Evolutionary conservation across 2,113 vertebrate species (phyloP).

Genomic region (Plotosus lineatus): DNA sequence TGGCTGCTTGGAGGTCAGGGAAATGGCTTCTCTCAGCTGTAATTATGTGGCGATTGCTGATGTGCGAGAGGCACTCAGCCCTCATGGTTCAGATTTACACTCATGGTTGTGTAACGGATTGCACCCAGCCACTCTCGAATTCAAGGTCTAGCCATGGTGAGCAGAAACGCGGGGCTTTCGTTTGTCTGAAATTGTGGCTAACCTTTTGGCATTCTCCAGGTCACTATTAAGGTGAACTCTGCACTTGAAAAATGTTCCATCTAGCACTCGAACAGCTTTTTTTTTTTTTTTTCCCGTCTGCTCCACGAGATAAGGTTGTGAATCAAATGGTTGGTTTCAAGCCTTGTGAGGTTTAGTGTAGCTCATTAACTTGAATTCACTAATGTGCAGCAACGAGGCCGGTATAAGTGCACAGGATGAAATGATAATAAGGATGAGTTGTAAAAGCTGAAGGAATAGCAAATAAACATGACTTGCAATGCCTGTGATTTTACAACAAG

Average conservation of each 20-base stretch:
- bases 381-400: neutral
- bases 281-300: too few relatives aligned
- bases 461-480: neutral
- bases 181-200: constrained; percentile 4
- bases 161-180: neutral
- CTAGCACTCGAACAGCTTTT: neutral
- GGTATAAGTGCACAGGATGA: neutral
- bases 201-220: neutral
- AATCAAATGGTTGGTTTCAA: neutral
- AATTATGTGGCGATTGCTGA: constrained; percentile 43
- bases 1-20: constrained; percentile 37
- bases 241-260: neutral
- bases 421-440: neutral
- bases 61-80: constrained; percentile 24
- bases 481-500: neutral
- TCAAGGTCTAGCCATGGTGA: neutral
- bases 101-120: neutral
- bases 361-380: neutral
- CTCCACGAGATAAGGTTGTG: neutral
- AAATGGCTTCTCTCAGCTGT: constrained; percentile 38
- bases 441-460: neutral
- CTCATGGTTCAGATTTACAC: constrained; percentile 14
- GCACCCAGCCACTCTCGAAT: neutral
- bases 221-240: neutral
- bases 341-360: neutral